Evolutionary conservation across 30 jellyfish, hydroid and myxozoan species (phyloP), one percentile per base, ranked within the genome.

Genomic region (Hydra vulgaris): DNA sequence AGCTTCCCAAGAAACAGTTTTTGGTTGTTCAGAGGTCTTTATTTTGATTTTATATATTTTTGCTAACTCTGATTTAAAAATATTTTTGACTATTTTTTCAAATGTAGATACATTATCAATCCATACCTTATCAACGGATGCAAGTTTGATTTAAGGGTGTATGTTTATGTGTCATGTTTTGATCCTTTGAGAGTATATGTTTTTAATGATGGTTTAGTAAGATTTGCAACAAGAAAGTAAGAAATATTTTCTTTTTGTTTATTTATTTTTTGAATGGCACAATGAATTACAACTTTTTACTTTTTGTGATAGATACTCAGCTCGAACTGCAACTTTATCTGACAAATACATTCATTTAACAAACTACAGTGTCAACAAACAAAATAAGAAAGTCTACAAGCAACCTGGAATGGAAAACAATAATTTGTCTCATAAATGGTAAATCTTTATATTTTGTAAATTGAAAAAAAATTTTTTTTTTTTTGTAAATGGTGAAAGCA

Each of bases 51-150:
- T 40, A 40, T 40, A 3, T 40, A 12, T 40, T 40, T 40, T 40
- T 40, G n/a, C 12, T 40, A 40, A 40, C 5, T 3, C 61, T 40
- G 61, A n/a, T n/a, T n/a, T n/a, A n/a, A n/a, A 40, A 40, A 40
- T 40, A 12, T 40, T 40, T 40, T 40, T 40, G 5, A 40, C 12
- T 40, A 12, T 40, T 40, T 40, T 40, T 40, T 40, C 12, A 3
- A 40, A 3, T 69, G 5, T 69, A 24, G 76, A 16, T 94, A 94
- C 74, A 87, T 94, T 17, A 69, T 94, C 12, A 84, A 94, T 25
- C 99, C 99, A 23, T 88, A 86, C 78, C 89, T 94, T 21, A 85
- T 94, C 74, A 96, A 94, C 66, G 99, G 99, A 20, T 84, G 84
- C 52, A 94, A 94, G 26, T 94, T 87, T 78, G 99, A 94, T 75